Evolutionary conservation across 2,797 vertebrate species (phyloP).

Genomic region (Gephyroberyx darwinii): DNA sequence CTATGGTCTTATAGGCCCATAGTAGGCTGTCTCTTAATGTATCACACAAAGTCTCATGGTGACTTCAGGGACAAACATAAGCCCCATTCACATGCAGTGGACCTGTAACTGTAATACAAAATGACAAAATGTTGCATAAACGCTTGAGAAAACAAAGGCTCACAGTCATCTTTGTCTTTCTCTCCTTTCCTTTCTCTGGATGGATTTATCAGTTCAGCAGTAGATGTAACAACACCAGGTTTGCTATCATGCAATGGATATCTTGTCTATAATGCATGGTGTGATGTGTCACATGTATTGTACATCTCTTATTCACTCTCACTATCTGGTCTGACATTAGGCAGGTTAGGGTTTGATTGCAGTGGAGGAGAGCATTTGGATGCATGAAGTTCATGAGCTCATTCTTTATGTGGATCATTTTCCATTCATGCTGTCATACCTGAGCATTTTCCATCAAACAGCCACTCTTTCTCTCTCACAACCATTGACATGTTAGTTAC

Average conservation of each 20-base stretch:
- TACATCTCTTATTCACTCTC: conserved; percentile 47
- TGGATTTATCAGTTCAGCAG: conserved; percentile 69
- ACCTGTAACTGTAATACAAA: conserved; percentile 10
- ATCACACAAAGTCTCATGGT: no score
- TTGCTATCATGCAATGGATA: conserved; percentile 64
- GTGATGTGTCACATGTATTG: conserved; percentile 67
- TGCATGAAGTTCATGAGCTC: conserved; percentile 60
- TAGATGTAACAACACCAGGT: conserved; percentile 75
- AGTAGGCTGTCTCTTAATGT: no score
- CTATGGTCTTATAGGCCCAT: no score
- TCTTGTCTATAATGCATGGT: conserved; percentile 72
- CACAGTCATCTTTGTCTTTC: conserved; percentile 37
- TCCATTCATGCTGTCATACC: neutral
- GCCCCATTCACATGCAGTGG: conserved; percentile 3
- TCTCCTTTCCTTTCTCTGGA: conserved; percentile 50
- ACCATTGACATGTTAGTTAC: conserved; percentile 15
- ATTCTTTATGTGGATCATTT: conserved; percentile 30
- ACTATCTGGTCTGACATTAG: conserved; percentile 30
- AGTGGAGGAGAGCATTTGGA: conserved; percentile 19
- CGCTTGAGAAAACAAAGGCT: conserved; percentile 29
- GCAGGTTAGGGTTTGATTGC: conserved; percentile 22
- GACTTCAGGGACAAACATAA: no score
- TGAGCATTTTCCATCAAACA: conserved; percentile 40
- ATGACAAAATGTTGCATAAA: conserved; percentile 16
- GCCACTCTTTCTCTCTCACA: conserved; percentile 38